Evolutionary conservation across 2,797 vertebrate species (phyloP).

Genomic region (Sebastes elongatus): DNA sequence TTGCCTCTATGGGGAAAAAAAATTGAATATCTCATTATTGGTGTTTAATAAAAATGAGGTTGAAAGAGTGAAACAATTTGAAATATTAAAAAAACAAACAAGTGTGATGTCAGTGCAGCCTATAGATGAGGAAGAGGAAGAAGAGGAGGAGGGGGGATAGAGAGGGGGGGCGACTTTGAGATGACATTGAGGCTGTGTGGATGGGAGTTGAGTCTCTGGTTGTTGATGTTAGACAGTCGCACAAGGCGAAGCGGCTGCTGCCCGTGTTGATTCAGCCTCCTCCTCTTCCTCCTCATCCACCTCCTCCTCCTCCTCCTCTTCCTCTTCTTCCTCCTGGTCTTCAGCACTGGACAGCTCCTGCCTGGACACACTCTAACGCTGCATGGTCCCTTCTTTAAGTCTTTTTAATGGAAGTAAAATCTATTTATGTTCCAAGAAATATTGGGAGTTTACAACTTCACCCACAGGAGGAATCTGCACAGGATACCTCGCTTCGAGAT

Average conservation of each 20-base stretch:
- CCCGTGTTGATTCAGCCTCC: conserved; percentile 79
- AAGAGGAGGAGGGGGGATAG: conserved; percentile 48
- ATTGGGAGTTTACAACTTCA: conserved; percentile 84
- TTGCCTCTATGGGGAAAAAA: background rate
- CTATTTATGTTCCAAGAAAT: conserved; percentile 80
- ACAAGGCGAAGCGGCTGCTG: conserved; percentile 82
- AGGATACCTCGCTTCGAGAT: conserved; percentile 79
- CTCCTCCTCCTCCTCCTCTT: conserved; percentile 67
- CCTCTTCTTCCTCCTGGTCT: conserved; percentile 72
- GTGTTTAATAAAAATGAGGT: background rate
- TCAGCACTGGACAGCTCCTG: conserved; percentile 84
- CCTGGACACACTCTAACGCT: conserved; percentile 74
- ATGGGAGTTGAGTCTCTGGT: conserved; percentile 83
- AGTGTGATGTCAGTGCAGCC: conserved; percentile 59
- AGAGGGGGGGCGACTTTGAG: conserved; percentile 84
- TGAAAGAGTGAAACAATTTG: background rate
- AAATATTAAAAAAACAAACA: conserved; percentile 40
- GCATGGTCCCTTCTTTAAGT: conserved; percentile 74
- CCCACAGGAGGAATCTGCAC: conserved; percentile 73
- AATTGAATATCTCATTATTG: background rate
- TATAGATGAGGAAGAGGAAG: conserved; percentile 59
- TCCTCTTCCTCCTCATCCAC: conserved; percentile 42
- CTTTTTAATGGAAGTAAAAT: conserved; percentile 86
- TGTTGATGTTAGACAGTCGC: conserved; percentile 86
- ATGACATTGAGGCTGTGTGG: conserved; percentile 89